These are phyloP conservation scores for Folsomia candida DNA, from an alignment of 2,888 invertebrate species.

Conservation along the genomic window DNA sequence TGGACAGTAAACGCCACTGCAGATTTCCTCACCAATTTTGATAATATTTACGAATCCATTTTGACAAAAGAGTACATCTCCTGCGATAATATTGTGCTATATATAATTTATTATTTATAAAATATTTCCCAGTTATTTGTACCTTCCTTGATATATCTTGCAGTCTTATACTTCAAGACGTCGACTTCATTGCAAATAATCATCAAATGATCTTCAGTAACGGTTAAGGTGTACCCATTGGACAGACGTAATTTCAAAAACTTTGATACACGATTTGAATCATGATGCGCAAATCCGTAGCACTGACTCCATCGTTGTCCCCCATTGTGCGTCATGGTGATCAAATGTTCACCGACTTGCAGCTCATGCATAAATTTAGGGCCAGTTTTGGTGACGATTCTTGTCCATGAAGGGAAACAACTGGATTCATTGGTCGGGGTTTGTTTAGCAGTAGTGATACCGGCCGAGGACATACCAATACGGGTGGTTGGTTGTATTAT, in stretches of 20 bases:
- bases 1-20: conserved; percentile 23
- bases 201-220: conserved; percentile 20
- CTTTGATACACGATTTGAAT: no score
- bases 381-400: background rate
- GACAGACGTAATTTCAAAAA: conserved; percentile 14
- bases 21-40: background rate
- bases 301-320: no score
- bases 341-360: background rate
- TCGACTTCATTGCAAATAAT: background rate
- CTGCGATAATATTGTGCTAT: no score
- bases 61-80: no score
- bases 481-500: no score
- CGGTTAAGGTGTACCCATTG: conserved; percentile 9
- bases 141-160: no score
- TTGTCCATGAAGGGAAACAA: conserved; percentile 19
- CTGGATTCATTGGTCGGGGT: background rate
- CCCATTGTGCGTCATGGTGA: background rate
- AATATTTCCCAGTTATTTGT: no score
- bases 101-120: no score
- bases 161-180: conserved; percentile 12
- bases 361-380: background rate
- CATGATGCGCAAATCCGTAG: no score
- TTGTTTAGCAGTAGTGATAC: no score
- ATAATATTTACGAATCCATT: no score
- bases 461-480: no score